A percentile compares a stretch with the other conserved stretches of the same genome.
Evolutionary conservation across 2,797 vertebrate genomes (phyloP).

Genomic region (Pseudochaenichthys georgianus): DNA sequence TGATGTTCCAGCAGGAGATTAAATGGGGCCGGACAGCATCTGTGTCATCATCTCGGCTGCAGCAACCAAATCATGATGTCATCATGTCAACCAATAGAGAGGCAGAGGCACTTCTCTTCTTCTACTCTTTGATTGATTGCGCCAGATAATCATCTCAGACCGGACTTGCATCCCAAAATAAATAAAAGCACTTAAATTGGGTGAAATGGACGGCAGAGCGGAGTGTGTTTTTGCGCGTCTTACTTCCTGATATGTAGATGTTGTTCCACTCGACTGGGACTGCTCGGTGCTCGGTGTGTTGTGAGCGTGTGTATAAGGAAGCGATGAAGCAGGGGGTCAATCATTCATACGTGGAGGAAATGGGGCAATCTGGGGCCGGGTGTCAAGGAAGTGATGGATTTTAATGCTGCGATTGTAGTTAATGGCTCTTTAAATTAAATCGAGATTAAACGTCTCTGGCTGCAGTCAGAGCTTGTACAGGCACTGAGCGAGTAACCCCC

Average conservation of each 20-base stretch:
- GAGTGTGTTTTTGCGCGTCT: too few relatives aligned
- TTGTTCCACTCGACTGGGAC: neutral
- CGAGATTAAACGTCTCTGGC: constrained; percentile 82
- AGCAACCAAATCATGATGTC: constrained; percentile 65
- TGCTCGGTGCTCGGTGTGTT: neutral
- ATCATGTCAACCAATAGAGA: constrained; percentile 64
- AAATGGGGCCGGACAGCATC: constrained; percentile 68
- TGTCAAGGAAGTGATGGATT: constrained; percentile 86
- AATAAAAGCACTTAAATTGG: constrained; percentile 45
- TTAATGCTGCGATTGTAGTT: constrained; percentile 86
- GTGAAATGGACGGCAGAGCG: neutral
- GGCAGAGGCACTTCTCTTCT: constrained; percentile 30
- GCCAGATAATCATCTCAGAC: constrained; percentile 41
- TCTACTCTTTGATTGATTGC: constrained; percentile 56
- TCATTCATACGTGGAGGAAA: constrained; percentile 83
- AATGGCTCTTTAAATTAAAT: constrained; percentile 88
- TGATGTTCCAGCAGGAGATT: constrained; percentile 65
- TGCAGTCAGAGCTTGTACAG: constrained; percentile 64
- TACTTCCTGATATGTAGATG: constrained; percentile 5
- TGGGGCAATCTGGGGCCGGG: constrained; percentile 81
- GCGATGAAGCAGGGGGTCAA: constrained; percentile 74
- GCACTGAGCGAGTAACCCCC: constrained; percentile 30
- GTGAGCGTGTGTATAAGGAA: constrained; percentile 63
- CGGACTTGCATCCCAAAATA: constrained; percentile 26
- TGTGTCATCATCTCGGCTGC: constrained; percentile 67